Evolutionary conservation across 2,888 invertebrate genomes (phyloP).

Genomic region (Lepidocyrtinus sp.): DNA sequence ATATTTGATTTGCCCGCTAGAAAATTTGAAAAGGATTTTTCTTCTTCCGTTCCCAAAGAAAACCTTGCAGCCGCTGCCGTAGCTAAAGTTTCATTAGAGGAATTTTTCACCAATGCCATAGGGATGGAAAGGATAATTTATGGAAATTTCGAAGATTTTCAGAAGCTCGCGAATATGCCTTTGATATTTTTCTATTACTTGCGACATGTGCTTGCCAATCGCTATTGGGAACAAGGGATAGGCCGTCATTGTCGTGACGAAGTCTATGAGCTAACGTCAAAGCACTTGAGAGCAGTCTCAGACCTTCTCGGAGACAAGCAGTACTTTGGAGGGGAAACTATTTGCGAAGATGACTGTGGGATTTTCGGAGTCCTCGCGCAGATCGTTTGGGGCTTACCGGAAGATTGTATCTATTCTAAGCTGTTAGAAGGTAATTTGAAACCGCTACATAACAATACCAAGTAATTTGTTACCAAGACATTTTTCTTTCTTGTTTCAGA

Average conservation of each 20-base stretch:
- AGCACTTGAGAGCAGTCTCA: constrained; percentile 60
- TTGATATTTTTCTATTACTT: constrained; percentile 10
- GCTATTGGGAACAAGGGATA: constrained; percentile 59
- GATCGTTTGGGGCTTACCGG: constrained; percentile 70
- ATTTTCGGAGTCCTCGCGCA: constrained; percentile 72
- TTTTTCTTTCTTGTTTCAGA: no score
- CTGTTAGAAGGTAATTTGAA: constrained; percentile 62
- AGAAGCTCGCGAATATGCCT: constrained; percentile 24
- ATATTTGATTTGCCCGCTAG: no score
- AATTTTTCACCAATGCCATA: constrained; percentile 29
- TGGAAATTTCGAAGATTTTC: constrained; percentile 2
- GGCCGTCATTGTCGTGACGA: constrained; percentile 62
- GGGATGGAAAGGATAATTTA: constrained; percentile 53
- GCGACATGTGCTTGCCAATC: constrained; percentile 2
- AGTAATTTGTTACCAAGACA: no score
- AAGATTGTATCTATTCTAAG: constrained; percentile 64
- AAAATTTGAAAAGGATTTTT: constrained; percentile 58
- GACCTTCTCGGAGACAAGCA: constrained; percentile 60
- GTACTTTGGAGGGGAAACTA: constrained; percentile 65
- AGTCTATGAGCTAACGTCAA: constrained; percentile 46
- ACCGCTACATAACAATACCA: constrained; percentile 66
- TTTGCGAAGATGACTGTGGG: constrained; percentile 71
- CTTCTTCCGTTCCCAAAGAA: not conserved
- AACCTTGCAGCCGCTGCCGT: not conserved
- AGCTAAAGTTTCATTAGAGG: constrained; percentile 36